Base-by-base conservation (phyloP, 2,888 invertebrate species). In the Amphipyra berbera region DNA sequence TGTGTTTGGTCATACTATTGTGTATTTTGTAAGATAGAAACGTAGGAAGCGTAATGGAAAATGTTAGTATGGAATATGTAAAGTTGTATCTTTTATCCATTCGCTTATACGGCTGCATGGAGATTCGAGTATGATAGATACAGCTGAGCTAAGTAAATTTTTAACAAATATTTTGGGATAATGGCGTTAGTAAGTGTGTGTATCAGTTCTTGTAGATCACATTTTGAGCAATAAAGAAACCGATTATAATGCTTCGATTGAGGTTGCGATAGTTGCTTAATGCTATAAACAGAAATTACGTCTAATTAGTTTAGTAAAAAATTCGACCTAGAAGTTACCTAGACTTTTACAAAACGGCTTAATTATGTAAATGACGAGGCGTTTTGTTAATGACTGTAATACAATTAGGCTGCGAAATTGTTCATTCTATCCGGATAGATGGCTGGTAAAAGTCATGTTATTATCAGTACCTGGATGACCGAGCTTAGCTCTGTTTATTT, bases 1-100 rank as follows among this genome's bases (percentile, higher is more conserved):
- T 73, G 61, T 62, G 53, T 61, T 67, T 46, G 49, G 48, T 54
- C 40, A 58, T 13, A 47, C 35, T 42, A 56, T 76, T 72, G 72
- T 70, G 52, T 71, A 57, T 70, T 58, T 45, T 35, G 44, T 55
- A 30, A 38, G 21, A 55, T 61, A 54, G 53, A 70, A 71, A 63
- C 14, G 61, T 69, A 50, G 42, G 37, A 12, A 49, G 9, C 9
- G 46, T 41, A 46, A 46, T 57, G 50, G 57, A 57, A 73, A 50
- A 67, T 40, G 13, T 12, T 35, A 9, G 15, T 33, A 66, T 59
- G 13, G 15, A 13, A 40, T 72, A 50, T 45, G 37, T 45, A 9
- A 44, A 14, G 7, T 60, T 58, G 8, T 27, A 10, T 5, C 33
- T 42, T 14, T 44, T 42, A 46, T 68, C 30, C 14, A n/a, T 48